These are phyloP conservation scores for Leptatherina wallacei DNA, from an alignment of 2,797 vertebrate genomes.

Conservation along the genomic window DNA sequence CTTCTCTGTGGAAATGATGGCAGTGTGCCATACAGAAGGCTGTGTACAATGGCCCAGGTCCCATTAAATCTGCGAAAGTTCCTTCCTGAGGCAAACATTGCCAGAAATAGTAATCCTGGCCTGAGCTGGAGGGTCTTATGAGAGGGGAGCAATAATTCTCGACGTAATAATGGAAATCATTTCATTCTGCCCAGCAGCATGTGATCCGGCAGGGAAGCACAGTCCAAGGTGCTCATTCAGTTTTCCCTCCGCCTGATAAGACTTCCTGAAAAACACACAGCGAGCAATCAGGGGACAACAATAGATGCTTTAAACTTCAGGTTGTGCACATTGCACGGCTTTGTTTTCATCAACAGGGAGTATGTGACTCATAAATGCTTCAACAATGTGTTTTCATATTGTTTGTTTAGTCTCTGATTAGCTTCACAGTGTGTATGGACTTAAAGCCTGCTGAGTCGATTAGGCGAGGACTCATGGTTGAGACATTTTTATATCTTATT, in stretches of 20 bases:
- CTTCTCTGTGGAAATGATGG: conserved; percentile 80
- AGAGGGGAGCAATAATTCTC: conserved; percentile 91
- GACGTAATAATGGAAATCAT: conserved; percentile 91
- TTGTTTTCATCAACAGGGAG: conserved; percentile 45
- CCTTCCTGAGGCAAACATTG: conserved; percentile 96
- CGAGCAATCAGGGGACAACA: conserved; percentile 77
- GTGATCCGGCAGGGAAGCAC: conserved; percentile 85
- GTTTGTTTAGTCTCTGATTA: conserved; percentile 47
- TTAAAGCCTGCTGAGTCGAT: not conserved
- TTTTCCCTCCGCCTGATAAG: conserved; percentile 72
- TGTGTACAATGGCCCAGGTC: conserved; percentile 95
- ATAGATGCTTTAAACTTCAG: conserved; percentile 73
- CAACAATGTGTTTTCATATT: conserved; percentile 44
- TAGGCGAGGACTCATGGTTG: not conserved
- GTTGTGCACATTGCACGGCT: conserved; percentile 40
- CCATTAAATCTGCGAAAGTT: conserved; percentile 98
- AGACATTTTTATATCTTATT: not conserved
- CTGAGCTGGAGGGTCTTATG: conserved; percentile 80
- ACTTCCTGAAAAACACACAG: conserved; percentile 78
- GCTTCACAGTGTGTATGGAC: conserved; percentile 1
- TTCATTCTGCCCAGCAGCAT: conserved; percentile 89
- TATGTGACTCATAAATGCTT: conserved; percentile 45
- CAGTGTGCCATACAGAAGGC: conserved; percentile 95
- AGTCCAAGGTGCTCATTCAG: conserved; percentile 83
- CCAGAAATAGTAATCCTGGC: conserved; percentile 97